phyloP scores from a whole-genome alignment of 2,888 invertebrate species.

The Cybosia mesomella region DNA sequence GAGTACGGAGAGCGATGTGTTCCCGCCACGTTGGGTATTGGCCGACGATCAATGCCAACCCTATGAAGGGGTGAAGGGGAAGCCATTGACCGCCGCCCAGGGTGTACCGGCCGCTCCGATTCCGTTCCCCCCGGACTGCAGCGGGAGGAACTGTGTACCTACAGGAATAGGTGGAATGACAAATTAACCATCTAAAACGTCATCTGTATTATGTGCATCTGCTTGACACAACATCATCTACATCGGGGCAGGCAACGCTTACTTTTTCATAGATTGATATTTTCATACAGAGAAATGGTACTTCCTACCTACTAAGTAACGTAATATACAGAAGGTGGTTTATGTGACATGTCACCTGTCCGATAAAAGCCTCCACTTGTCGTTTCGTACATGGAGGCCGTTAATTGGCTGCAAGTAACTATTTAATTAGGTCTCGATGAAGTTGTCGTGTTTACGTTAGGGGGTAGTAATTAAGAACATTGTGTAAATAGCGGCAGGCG shows the following conservation, averaged over 20 bases:
- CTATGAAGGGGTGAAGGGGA: too few relatives aligned
- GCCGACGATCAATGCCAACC: too few relatives aligned
- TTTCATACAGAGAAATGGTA: not conserved
- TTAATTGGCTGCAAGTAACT: conserved; percentile 41
- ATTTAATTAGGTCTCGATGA: conserved; percentile 58
- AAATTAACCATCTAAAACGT: too few relatives aligned
- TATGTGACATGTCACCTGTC: not conserved
- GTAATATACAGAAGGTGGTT: not conserved
- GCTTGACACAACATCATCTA: not conserved
- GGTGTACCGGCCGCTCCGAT: too few relatives aligned
- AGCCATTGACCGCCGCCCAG: too few relatives aligned
- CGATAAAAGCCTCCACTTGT: conserved; percentile 30
- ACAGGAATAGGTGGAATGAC: too few relatives aligned
- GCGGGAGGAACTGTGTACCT: too few relatives aligned
- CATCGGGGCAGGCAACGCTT: not conserved
- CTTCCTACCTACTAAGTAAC: not conserved
- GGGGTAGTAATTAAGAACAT: conserved; percentile 74
- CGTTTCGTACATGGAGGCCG: conserved; percentile 13
- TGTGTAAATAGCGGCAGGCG: conserved; percentile 66
- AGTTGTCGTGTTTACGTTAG: conserved; percentile 68
- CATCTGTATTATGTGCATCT: too few relatives aligned
- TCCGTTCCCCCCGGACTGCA: too few relatives aligned
- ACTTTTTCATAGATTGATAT: not conserved
- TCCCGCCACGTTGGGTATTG: too few relatives aligned
- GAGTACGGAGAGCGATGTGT: too few relatives aligned